Conservation (phyloP, 35 echinoderm and acorn worm species). For the Acanthaster planci region DNA sequence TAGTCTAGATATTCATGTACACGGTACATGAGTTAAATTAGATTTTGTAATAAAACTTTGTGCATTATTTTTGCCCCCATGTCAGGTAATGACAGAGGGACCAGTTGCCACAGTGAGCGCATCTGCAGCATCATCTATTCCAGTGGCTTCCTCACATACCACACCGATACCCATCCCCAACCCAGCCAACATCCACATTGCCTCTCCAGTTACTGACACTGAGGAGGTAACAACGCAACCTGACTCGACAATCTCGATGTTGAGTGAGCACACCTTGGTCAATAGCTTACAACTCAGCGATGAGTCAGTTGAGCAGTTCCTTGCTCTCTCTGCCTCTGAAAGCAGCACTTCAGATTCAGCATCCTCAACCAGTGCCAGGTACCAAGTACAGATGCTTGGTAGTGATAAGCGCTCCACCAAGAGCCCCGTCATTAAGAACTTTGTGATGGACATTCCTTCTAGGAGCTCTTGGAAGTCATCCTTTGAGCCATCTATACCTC, state of each 20-base stretch:
- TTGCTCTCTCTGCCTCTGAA: neutral
- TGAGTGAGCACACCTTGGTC: neutral
- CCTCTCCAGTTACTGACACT: neutral
- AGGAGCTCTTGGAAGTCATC: neutral
- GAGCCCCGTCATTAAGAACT: neutral
- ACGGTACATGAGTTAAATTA: too few species aligned
- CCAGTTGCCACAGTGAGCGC: neutral
- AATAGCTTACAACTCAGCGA: neutral
- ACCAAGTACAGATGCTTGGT: neutral
- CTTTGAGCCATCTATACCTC: neutral
- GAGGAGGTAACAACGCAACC: neutral
- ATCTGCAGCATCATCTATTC: neutral
- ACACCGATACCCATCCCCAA: neutral
- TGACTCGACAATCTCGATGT: neutral
- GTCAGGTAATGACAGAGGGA: neutral
- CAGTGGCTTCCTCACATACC: neutral
- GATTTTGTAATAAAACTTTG: neutral
- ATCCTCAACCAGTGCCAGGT: constrained; percentile 20
- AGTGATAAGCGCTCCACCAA: neutral
- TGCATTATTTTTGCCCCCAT: neutral
- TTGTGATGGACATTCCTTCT: neutral
- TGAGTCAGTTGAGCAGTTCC: neutral
- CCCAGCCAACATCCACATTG: neutral
- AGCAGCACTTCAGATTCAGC: neutral
- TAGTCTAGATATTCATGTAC: too few species aligned